These are phyloP conservation scores for Buceros bicornis DNA, from an alignment of 2,797 vertebrate species.

Conservation along the genomic window DNA sequence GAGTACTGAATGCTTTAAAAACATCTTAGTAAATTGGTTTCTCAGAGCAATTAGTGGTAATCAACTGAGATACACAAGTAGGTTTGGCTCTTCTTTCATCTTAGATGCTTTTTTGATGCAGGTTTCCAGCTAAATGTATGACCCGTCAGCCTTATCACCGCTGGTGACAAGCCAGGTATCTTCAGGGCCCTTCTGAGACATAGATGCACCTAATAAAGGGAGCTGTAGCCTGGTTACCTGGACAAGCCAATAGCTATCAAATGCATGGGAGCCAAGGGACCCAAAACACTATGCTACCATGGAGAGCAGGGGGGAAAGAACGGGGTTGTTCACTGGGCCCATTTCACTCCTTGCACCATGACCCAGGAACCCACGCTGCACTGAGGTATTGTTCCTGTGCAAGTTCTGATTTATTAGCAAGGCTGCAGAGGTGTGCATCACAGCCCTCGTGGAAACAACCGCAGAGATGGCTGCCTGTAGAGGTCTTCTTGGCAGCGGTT, in stretches of 20 bases:
- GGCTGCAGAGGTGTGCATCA: background rate
- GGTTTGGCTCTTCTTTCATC: background rate
- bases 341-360: background rate
- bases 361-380: background rate
- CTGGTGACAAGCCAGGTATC: background rate
- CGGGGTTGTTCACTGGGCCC: background rate
- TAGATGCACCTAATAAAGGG: background rate
- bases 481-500: background rate
- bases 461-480: background rate
- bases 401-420: background rate
- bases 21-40: background rate
- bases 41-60: slow-evolving; percentile 2
- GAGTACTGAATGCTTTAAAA: background rate
- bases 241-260: background rate
- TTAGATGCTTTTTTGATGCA: background rate
- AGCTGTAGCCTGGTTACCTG: background rate
- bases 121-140: background rate
- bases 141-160: background rate
- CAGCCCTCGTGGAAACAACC: background rate
- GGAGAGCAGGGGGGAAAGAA: background rate
- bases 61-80: background rate
- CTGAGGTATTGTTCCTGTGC: background rate
- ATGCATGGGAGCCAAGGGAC: background rate
- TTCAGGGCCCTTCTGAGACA: background rate
- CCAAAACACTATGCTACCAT: background rate